A percentile compares a stretch with the other conserved stretches of the same genome.
Conservation (phyloP, 1,140 invertebrate species). For the Drosophila pseudoobscura region DNA sequence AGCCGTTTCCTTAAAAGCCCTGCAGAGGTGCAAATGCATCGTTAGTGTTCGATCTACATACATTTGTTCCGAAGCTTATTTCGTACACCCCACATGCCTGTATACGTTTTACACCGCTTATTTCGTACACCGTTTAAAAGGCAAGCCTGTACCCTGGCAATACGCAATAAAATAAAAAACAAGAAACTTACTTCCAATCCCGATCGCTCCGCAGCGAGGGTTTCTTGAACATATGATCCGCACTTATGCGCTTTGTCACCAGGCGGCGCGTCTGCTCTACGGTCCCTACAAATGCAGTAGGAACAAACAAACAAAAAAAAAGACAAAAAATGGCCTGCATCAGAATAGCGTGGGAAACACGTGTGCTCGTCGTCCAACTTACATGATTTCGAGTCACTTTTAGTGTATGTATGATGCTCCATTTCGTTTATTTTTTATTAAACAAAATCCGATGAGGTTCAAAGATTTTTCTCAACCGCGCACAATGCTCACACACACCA, state of each 20-base stretch:
- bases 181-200: slow-evolving; percentile 71
- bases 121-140: too few species aligned
- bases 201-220: slow-evolving; percentile 56
- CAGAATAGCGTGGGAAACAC: not conserved
- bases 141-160: not conserved
- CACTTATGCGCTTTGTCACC: slow-evolving; percentile 56
- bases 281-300: slow-evolving; percentile 45
- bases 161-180: not conserved
- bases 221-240: slow-evolving; percentile 60
- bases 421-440: slow-evolving; percentile 28
- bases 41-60: not conserved
- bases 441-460: not conserved
- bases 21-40: slow-evolving; percentile 5
- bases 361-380: slow-evolving; percentile 27
- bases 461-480: too few species aligned
- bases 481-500: too few species aligned
- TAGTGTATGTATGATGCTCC: slow-evolving; percentile 80
- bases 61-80: not conserved
- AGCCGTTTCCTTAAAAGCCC: slow-evolving; percentile 60
- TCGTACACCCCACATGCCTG: not conserved
- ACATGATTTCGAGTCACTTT: slow-evolving; percentile 73
- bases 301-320: not conserved
- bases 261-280: slow-evolving; percentile 54
- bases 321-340: not conserved
- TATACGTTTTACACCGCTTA: too few species aligned